phyloP scores from a whole-genome alignment of 2,888 invertebrate species.

The Mythimna pallens region DNA sequence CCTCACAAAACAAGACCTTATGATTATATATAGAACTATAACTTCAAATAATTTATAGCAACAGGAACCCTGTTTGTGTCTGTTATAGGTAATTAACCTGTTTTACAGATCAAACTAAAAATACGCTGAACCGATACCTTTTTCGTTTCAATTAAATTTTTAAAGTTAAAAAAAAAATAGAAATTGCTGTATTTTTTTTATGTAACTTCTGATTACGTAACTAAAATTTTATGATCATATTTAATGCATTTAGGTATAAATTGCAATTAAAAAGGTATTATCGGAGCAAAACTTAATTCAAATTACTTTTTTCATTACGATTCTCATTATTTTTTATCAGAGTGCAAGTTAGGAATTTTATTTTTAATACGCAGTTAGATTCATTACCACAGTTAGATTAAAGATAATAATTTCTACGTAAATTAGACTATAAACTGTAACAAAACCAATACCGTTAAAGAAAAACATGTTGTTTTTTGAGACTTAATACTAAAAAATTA shows the following conservation, averaged over 20 bases:
- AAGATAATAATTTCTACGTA: conserved; percentile 13
- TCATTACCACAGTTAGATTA: conserved; percentile 22
- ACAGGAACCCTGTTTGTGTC: too few relatives aligned
- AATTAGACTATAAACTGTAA: conserved; percentile 10
- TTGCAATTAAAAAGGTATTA: conserved; percentile 38
- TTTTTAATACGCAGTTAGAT: conserved; percentile 17
- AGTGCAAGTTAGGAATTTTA: conserved; percentile 24
- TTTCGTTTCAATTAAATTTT: too few relatives aligned
- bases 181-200: neutral
- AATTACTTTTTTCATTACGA: conserved; percentile 35
- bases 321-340: conserved; percentile 48
- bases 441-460: neutral
- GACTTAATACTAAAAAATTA: neutral
- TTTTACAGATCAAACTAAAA: too few relatives aligned
- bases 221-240: neutral
- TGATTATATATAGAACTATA: too few relatives aligned
- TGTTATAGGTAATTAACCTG: too few relatives aligned
- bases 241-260: conserved; percentile 5
- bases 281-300: conserved; percentile 26
- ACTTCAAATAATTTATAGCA: neutral
- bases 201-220: neutral
- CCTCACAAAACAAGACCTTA: too few relatives aligned
- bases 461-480: neutral
- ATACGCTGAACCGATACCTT: too few relatives aligned
- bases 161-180: too few relatives aligned